These are phyloP conservation scores for Sminthopsis crassicaudata DNA, from an alignment of 2,113 vertebrate genomes.

Conservation along the genomic window DNA sequence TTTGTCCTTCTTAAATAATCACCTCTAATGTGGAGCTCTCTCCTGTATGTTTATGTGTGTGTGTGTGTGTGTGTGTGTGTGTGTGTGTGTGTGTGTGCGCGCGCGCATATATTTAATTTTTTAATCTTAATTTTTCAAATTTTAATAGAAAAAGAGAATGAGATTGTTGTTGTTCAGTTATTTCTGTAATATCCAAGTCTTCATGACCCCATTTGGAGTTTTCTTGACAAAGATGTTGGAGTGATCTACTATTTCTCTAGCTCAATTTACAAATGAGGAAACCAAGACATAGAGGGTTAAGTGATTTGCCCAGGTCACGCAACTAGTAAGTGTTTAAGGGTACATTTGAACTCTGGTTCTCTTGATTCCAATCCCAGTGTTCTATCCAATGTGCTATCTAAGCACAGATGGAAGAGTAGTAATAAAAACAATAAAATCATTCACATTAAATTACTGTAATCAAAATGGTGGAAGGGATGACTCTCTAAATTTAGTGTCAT, in stretches of 20 bases:
- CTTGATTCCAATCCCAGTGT: neutral
- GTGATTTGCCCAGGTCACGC: neutral
- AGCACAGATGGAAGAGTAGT: neutral
- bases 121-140: no score
- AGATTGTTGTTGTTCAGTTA: neutral
- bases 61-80: no score
- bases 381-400: neutral
- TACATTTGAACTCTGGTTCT: neutral
- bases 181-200: neutral
- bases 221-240: neutral
- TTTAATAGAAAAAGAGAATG: neutral
- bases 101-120: no score
- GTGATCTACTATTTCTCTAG: neutral
- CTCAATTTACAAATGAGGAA: neutral
- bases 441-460: neutral
- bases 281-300: neutral
- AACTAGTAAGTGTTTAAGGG: neutral
- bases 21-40: neutral
- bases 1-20: conserved; percentile 9
- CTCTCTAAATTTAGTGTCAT: neutral
- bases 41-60: no score
- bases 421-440: neutral
- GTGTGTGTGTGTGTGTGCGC: no score
- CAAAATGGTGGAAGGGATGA: neutral
- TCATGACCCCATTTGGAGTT: neutral